These are phyloP conservation scores for Heliconius sara DNA, from an alignment of 2,888 invertebrate species.

Conservation along the genomic window DNA sequence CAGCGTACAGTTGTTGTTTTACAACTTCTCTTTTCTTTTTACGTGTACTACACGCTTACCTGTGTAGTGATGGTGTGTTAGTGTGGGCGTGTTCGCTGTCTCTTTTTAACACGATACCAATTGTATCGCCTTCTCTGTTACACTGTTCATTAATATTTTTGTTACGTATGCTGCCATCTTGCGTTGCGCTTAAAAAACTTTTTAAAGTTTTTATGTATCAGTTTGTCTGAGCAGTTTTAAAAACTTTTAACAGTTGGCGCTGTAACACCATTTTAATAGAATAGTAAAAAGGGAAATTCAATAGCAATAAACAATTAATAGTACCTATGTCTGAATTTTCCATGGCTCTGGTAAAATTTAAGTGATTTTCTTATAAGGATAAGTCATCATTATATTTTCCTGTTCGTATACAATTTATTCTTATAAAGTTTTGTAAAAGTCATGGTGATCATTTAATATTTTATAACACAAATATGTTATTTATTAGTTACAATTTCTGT, in stretches of 20 bases:
- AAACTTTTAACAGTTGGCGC: constrained; percentile 34
- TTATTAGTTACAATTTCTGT: too few relatives aligned
- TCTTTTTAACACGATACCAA: constrained; percentile 53
- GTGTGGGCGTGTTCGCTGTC: constrained; percentile 51
- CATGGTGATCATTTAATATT: constrained; percentile 1
- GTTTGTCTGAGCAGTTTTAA: constrained; percentile 22
- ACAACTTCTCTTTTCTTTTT: constrained; percentile 84
- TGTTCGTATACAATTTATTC: background rate
- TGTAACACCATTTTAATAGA: background rate
- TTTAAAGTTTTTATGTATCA: background rate
- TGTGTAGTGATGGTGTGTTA: constrained; percentile 61
- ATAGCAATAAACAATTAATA: background rate
- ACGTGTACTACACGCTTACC: constrained; percentile 66
- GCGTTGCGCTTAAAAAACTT: constrained; percentile 33
- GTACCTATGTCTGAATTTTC: background rate
- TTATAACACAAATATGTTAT: too few relatives aligned
- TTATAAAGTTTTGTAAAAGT: background rate
- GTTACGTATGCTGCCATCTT: constrained; percentile 62
- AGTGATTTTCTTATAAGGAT: background rate
- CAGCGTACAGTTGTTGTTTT: constrained; percentile 78
- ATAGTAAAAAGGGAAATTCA: background rate
- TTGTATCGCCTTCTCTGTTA: constrained; percentile 57
- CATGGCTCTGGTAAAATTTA: background rate
- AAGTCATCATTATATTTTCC: background rate
- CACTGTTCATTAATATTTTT: constrained; percentile 61